These are phyloP conservation scores for Meles meles DNA, from an alignment of 2,113 vertebrate species.

Conservation along the genomic window DNA sequence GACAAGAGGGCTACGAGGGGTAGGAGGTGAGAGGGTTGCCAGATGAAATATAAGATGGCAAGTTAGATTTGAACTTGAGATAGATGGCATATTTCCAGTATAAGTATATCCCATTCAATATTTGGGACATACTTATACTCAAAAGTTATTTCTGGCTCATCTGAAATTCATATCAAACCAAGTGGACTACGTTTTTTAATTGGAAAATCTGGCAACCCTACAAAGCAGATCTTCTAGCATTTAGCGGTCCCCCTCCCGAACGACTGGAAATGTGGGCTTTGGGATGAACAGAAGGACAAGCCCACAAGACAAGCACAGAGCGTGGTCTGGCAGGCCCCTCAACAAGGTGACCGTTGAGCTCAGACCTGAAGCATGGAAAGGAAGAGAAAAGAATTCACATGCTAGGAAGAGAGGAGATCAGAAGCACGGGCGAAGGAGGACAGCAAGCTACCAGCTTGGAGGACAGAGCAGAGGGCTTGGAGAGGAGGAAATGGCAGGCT, in stretches of 20 bases:
- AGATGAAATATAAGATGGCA: neutral
- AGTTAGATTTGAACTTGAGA: neutral
- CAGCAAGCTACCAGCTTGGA: neutral
- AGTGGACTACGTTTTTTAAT: neutral
- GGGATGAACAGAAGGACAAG: neutral
- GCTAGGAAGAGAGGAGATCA: fast-evolving
- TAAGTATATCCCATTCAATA: neutral
- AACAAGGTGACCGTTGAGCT: neutral
- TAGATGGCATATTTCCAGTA: neutral
- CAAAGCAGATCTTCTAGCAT: neutral
- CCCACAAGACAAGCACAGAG: too few relatives aligned
- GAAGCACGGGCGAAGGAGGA: neutral
- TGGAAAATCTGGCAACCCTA: neutral
- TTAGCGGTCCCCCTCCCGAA: neutral
- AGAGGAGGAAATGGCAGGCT: neutral
- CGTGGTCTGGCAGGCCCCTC: neutral
- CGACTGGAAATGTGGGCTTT: neutral
- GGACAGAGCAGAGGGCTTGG: too few relatives aligned
- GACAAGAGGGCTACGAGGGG: neutral
- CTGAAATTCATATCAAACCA: neutral
- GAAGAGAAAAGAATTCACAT: neutral
- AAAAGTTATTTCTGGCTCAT: neutral
- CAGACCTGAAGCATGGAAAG: neutral
- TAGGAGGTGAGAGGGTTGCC: neutral
- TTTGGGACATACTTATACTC: neutral